Evolutionary conservation across 2,113 vertebrate species (phyloP).

Genomic region (Pipa parva): DNA sequence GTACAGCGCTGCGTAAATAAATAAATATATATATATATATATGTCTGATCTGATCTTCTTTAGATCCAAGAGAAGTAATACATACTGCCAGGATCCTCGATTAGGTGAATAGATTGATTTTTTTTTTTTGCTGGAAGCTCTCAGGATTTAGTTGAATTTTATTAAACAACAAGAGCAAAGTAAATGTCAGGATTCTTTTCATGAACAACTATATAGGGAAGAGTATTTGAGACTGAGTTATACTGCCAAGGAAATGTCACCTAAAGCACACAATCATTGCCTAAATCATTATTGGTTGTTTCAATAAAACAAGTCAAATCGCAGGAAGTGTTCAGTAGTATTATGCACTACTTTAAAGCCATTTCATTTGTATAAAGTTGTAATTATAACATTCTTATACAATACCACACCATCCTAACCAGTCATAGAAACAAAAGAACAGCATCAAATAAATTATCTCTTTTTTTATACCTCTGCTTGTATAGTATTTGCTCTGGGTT

Average conservation of each 20-base stretch:
- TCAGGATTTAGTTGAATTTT: slow-evolving; percentile 31
- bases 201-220: slow-evolving; percentile 22
- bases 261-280: background rate
- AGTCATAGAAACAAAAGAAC: too few relatives aligned
- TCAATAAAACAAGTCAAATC: background rate
- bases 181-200: slow-evolving; percentile 26
- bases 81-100: background rate
- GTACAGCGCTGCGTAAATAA: too few relatives aligned
- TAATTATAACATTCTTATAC: too few relatives aligned
- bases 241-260: slow-evolving; percentile 18
- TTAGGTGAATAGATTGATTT: slow-evolving; percentile 15
- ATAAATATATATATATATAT: too few relatives aligned
- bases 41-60: too few relatives aligned
- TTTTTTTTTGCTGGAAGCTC: slow-evolving; percentile 12
- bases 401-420: too few relatives aligned
- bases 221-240: background rate
- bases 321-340: background rate
- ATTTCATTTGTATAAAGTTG: too few relatives aligned
- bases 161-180: slow-evolving; percentile 15
- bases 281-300: background rate
- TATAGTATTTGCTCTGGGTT: too few relatives aligned
- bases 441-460: too few relatives aligned
- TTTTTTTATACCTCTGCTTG: too few relatives aligned
- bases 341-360: background rate
- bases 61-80: background rate